phyloP scores from a whole-genome alignment of 2,113 vertebrate species.

The Macrotis lagotis region DNA sequence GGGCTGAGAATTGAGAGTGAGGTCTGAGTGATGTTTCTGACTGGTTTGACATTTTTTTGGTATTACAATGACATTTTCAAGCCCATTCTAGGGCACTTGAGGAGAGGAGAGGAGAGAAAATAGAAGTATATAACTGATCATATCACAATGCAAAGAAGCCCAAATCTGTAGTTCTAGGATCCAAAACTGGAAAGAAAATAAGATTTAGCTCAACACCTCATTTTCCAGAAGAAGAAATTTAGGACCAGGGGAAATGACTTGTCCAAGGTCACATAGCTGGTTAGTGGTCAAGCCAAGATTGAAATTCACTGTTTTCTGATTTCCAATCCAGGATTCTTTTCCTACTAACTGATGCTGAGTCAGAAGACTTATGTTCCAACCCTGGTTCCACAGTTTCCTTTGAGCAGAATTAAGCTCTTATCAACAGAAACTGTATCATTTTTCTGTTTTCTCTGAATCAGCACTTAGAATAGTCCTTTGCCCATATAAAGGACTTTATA shows the following conservation, averaged over 20 bases:
- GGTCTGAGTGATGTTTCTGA: neutral
- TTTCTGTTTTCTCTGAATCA: neutral
- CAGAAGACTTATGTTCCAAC: neutral
- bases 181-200: neutral
- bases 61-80: neutral
- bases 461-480: neutral
- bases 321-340: neutral
- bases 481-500: neutral
- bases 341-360: neutral
- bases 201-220: neutral
- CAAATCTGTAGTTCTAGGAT: neutral
- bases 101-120: neutral
- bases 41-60: no score
- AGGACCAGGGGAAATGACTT: neutral
- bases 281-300: neutral
- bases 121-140: neutral
- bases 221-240: neutral
- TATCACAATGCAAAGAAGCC: neutral
- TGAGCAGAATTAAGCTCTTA: neutral
- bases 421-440: neutral
- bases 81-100: neutral
- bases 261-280: neutral
- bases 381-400: neutral
- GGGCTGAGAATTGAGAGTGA: neutral
- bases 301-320: neutral